Evolutionary conservation across 2,797 vertebrate genomes (phyloP).

Genomic region (Myotis planiceps): DNA sequence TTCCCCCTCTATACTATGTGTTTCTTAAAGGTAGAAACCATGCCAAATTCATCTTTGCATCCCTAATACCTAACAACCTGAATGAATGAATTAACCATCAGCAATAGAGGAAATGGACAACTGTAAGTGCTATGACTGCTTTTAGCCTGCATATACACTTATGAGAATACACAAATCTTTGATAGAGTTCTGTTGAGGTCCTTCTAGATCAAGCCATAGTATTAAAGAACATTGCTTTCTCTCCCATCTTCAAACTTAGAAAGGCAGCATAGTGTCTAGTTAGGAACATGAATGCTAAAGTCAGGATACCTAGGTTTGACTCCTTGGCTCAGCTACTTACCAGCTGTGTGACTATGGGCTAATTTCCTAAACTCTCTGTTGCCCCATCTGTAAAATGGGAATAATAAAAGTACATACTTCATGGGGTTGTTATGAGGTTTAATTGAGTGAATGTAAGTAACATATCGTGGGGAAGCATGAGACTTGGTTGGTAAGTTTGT

Average conservation of each 20-base stretch:
- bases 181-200: neutral
- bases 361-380: neutral
- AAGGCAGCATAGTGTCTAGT: neutral
- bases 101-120: neutral
- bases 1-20: neutral
- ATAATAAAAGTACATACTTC: neutral
- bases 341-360: neutral
- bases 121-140: neutral
- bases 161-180: neutral
- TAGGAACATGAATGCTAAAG: neutral
- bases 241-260: neutral
- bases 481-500: too few relatives aligned
- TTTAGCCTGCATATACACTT: neutral
- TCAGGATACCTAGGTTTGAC: neutral
- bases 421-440: neutral
- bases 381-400: neutral
- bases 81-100: neutral
- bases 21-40: neutral
- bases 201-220: neutral
- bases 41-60: neutral
- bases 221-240: neutral
- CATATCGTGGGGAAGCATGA: too few relatives aligned
- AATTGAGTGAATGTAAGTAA: neutral
- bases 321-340: neutral
- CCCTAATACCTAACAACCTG: neutral